Evolutionary conservation across 92 coral and sea anemone genomes (phyloP).

Genomic region (Porites rus): DNA sequence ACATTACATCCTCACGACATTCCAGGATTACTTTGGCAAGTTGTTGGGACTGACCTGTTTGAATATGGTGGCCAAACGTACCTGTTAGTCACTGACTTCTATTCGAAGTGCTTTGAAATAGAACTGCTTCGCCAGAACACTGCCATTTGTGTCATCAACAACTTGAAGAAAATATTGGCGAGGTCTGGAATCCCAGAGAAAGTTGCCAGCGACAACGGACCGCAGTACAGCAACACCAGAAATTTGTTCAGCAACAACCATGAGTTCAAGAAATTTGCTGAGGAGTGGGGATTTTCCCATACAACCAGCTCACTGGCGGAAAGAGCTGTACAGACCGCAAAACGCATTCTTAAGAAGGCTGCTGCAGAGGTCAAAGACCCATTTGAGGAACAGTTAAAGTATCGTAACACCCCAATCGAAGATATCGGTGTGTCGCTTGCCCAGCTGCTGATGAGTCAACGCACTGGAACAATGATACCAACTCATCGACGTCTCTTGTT

Average conservation of each 20-base stretch:
- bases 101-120: slow-evolving; percentile 65
- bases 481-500: slow-evolving; percentile 56
- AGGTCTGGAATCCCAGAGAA: slow-evolving; percentile 34
- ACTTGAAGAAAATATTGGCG: slow-evolving; percentile 57
- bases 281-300: slow-evolving; percentile 52
- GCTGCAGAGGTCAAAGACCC: slow-evolving; percentile 46
- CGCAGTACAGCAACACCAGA: slow-evolving; percentile 59
- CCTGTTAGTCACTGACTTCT: slow-evolving; percentile 54
- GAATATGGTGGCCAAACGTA: slow-evolving; percentile 55
- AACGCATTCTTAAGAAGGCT: slow-evolving; percentile 53
- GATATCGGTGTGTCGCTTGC: slow-evolving; percentile 57
- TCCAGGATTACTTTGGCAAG: slow-evolving; percentile 70
- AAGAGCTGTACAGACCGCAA: slow-evolving; percentile 65
- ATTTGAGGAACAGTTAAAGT: slow-evolving; percentile 46
- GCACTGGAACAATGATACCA: slow-evolving; percentile 42
- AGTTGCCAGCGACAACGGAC: slow-evolving; percentile 50
- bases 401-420: slow-evolving; percentile 53
- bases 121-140: slow-evolving; percentile 57
- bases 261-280: slow-evolving; percentile 55
- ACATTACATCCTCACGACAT: slow-evolving; percentile 63
- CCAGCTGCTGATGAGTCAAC: slow-evolving; percentile 36
- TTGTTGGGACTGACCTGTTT: slow-evolving; percentile 68
- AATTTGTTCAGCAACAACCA: slow-evolving; percentile 51
- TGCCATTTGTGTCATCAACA: slow-evolving; percentile 55
- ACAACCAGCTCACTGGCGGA: slow-evolving; percentile 59